These are phyloP conservation scores for Villa cingulata DNA, from an alignment of 2,888 invertebrate genomes.

Conservation along the genomic window DNA sequence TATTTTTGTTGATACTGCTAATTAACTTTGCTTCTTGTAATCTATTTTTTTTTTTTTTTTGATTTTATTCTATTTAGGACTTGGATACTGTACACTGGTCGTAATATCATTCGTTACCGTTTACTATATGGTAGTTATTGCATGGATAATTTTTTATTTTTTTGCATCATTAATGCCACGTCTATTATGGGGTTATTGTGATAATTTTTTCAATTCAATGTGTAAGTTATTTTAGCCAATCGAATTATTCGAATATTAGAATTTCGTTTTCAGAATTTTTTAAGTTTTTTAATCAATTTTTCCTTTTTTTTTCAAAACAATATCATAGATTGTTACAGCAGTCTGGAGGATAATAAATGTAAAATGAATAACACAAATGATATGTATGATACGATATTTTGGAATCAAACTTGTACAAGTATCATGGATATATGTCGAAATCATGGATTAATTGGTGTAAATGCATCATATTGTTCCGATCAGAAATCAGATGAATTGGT, in stretches of 20 bases:
- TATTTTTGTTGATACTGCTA: too few relatives aligned
- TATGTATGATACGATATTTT: slow-evolving; percentile 39
- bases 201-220: slow-evolving; percentile 44
- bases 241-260: too few relatives aligned
- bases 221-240: slow-evolving; percentile 41
- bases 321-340: slow-evolving; percentile 48
- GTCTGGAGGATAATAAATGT: slow-evolving; percentile 44
- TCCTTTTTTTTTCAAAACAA: background rate
- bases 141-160: slow-evolving; percentile 64
- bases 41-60: background rate
- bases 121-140: slow-evolving; percentile 69
- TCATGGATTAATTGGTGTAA: slow-evolving; percentile 33
- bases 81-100: slow-evolving; percentile 54
- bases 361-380: slow-evolving; percentile 31
- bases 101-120: slow-evolving; percentile 58
- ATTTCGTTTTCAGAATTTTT: too few relatives aligned
- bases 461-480: slow-evolving; percentile 39
- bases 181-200: slow-evolving; percentile 56
- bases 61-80: slow-evolving; percentile 31
- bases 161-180: slow-evolving; percentile 50
- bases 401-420: slow-evolving; percentile 38
- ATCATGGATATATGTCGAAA: slow-evolving; percentile 40
- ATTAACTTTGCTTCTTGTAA: too few relatives aligned
- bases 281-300: slow-evolving; percentile 11
- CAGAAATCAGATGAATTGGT: slow-evolving; percentile 22